Percentiles rank a stretch among this genome's conserved stretches.
Evolutionary conservation across 1,140 invertebrate genomes (phyloP).

Genomic region (Telenomus remus): DNA sequence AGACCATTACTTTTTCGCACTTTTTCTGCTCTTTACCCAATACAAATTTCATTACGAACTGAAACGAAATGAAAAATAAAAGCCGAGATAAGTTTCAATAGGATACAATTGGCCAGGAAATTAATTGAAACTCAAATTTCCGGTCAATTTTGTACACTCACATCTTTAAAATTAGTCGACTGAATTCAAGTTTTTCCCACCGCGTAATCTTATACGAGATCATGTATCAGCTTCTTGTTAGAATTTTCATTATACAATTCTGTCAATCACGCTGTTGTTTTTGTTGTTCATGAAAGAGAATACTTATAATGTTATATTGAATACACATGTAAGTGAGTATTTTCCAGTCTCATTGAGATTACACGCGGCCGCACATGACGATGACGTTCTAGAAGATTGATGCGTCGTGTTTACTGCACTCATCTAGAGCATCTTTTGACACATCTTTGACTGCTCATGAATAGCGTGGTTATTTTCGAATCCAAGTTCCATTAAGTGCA

Average conservation of each 20-base stretch:
- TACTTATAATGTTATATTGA: constrained; percentile 1
- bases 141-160: too few species aligned
- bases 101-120: too few species aligned
- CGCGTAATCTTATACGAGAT: too few species aligned
- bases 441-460: constrained; percentile 47
- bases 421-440: constrained; percentile 47
- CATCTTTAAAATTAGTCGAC: too few species aligned
- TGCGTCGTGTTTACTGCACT: constrained; percentile 69
- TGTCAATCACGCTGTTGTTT: too few species aligned
- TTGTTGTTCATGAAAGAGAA: too few species aligned
- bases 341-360: constrained; percentile 64
- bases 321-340: constrained; percentile 65
- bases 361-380: constrained; percentile 51
- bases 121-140: too few species aligned
- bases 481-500: constrained; percentile 39
- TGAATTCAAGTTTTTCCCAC: too few species aligned
- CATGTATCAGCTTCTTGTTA: too few species aligned
- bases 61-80: constrained; percentile 6
- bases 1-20: constrained; percentile 74
- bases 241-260: too few species aligned
- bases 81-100: too few species aligned
- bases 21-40: constrained; percentile 58
- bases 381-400: constrained; percentile 71
- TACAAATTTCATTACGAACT: constrained; percentile 34
- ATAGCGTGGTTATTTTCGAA: constrained; percentile 43